phyloP scores from a whole-genome alignment of 2,888 invertebrate species.

The Habroteleia sp. region DNA sequence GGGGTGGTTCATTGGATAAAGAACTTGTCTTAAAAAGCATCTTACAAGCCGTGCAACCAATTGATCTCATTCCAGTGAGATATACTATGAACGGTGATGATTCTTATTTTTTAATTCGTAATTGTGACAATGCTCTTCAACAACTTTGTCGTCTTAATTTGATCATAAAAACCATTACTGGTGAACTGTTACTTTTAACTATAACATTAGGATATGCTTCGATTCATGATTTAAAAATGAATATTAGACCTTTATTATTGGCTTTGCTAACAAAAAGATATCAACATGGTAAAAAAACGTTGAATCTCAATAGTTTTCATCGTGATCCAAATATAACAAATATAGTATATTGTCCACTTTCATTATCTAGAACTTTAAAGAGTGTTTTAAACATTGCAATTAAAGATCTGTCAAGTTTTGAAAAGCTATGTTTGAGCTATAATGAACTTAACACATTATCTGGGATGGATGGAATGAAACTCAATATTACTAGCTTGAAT shows the following conservation, averaged over 20 bases:
- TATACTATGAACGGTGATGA: slow-evolving; percentile 77
- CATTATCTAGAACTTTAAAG: slow-evolving; percentile 81
- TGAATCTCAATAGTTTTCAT: slow-evolving; percentile 81
- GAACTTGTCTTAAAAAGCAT: slow-evolving; percentile 80
- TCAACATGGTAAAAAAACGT: slow-evolving; percentile 71
- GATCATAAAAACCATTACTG: slow-evolving; percentile 73
- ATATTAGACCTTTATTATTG: slow-evolving; percentile 81
- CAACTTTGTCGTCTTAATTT: slow-evolving; percentile 81
- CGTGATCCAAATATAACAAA: slow-evolving; percentile 79
- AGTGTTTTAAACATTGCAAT: slow-evolving; percentile 80
- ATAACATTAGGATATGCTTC: slow-evolving; percentile 81
- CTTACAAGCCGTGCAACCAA: slow-evolving; percentile 80
- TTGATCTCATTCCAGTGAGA: slow-evolving; percentile 82
- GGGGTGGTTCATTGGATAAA: slow-evolving; percentile 75
- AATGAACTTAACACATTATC: slow-evolving; percentile 71
- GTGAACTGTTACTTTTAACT: slow-evolving; percentile 73
- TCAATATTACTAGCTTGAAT: slow-evolving; percentile 73
- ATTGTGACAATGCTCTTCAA: slow-evolving; percentile 82
- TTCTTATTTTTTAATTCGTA: slow-evolving; percentile 81
- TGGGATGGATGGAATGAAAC: slow-evolving; percentile 65
- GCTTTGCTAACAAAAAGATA: slow-evolving; percentile 79
- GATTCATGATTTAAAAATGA: slow-evolving; percentile 80
- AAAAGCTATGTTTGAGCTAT: slow-evolving; percentile 71
- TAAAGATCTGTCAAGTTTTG: slow-evolving; percentile 68
- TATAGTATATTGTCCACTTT: slow-evolving; percentile 80